phyloP scores from a whole-genome alignment of 2,888 invertebrate species.

The Crioceris asparagi region DNA sequence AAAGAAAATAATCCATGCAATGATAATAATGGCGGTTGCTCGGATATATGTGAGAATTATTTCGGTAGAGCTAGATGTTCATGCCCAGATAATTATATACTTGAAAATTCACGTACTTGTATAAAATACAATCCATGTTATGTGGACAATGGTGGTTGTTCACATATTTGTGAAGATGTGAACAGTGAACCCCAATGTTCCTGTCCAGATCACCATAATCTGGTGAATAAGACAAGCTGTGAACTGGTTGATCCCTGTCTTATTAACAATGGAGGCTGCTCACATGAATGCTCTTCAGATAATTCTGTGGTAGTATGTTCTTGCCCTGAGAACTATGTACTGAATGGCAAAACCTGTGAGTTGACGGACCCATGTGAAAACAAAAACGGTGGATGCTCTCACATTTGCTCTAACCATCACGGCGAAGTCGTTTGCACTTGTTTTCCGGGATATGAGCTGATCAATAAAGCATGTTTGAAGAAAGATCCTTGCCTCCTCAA shows the following conservation, averaged over 20 bases:
- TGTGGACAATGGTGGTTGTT: conserved; percentile 25
- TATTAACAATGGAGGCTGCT: conserved; percentile 47
- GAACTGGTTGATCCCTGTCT: conserved; percentile 28
- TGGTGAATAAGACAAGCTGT: conserved; percentile 30
- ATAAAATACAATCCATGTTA: conserved; percentile 26
- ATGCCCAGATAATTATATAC: conserved; percentile 40
- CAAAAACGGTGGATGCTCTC: conserved; percentile 39
- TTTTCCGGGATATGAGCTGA: conserved; percentile 33
- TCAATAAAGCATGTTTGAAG: conserved; percentile 32
- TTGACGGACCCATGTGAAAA: conserved; percentile 29
- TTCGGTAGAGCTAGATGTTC: conserved; percentile 42
- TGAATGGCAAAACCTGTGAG: conserved; percentile 25
- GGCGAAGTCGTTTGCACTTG: conserved; percentile 43
- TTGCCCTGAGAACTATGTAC: conserved; percentile 37
- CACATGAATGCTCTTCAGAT: conserved; percentile 41
- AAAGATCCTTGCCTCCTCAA: conserved; percentile 37
- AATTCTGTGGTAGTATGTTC: conserved; percentile 31
- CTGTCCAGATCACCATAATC: conserved; percentile 37
- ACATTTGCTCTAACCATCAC: conserved; percentile 40
- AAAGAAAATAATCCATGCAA: conserved; percentile 37
- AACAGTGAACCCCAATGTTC: conserved; percentile 37
- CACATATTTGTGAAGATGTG: conserved; percentile 28
- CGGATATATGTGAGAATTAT: conserved; percentile 38
- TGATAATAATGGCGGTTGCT: conserved; percentile 37
- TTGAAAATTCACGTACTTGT: conserved; percentile 31